Evolutionary conservation across 2,888 invertebrate species (phyloP).

Genomic region (Euzophera pinguis): DNA sequence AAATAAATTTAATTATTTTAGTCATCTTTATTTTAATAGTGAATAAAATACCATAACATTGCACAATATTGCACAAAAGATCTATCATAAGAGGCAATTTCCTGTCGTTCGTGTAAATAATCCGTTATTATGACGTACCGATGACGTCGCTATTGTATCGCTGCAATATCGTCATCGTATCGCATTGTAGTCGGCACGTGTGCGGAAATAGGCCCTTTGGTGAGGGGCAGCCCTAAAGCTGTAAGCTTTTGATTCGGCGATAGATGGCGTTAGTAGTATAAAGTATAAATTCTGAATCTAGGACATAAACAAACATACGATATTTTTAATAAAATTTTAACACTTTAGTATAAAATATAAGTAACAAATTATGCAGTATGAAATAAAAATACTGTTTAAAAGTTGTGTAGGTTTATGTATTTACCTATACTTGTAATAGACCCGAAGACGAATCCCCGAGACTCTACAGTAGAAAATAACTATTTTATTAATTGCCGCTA

Average conservation of each 20-base stretch:
- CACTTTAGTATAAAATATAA: too few species aligned
- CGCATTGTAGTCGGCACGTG: slow-evolving; percentile 66
- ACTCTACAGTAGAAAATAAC: too few species aligned
- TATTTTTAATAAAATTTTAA: too few species aligned
- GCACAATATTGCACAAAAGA: slow-evolving; percentile 20
- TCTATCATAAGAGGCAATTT: slow-evolving; percentile 51
- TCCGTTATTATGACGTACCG: slow-evolving; percentile 60
- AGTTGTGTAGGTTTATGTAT: too few species aligned
- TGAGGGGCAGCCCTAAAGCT: slow-evolving; percentile 23
- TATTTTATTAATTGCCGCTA: too few species aligned
- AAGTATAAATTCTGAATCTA: background rate
- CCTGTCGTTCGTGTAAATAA: slow-evolving; percentile 60
- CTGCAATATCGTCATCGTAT: slow-evolving; percentile 43
- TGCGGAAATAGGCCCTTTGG: slow-evolving; percentile 64
- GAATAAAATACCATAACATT: slow-evolving; percentile 14
- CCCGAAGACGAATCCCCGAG: too few species aligned
- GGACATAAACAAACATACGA: too few species aligned
- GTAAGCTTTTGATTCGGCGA: slow-evolving; percentile 18
- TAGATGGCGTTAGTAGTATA: slow-evolving; percentile 53
- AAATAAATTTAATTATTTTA: too few species aligned
- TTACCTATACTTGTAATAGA: too few species aligned
- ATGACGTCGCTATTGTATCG: slow-evolving; percentile 54
- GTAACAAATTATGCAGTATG: too few species aligned
- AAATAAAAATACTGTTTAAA: too few species aligned
- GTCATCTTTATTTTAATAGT: background rate